Percentiles rank a stretch among this genome's conserved stretches.
These are phyloP conservation scores for Eupsilia transversa DNA, from an alignment of 2,888 invertebrate genomes.

Conservation along the genomic window DNA sequence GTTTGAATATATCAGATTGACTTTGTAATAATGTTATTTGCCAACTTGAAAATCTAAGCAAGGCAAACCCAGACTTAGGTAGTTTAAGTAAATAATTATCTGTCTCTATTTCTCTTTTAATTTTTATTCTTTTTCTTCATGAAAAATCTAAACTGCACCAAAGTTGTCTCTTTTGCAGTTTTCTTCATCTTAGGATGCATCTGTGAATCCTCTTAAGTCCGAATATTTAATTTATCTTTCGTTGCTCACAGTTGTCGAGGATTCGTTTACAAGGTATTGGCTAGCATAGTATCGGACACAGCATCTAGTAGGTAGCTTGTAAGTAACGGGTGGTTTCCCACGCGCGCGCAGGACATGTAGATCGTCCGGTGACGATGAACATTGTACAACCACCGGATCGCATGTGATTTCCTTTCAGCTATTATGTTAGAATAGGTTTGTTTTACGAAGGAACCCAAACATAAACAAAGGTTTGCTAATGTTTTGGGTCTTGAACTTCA, in stretches of 20 bases:
- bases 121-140: background rate
- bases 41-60: background rate
- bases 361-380: constrained; percentile 71
- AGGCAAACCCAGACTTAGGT: background rate
- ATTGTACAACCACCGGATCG: constrained; percentile 53
- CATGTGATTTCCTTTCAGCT: constrained; percentile 51
- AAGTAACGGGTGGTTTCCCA: constrained; percentile 77
- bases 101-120: background rate
- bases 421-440: constrained; percentile 23
- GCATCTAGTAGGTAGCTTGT: constrained; percentile 58
- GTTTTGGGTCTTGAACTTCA: background rate
- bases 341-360: constrained; percentile 75
- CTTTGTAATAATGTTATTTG: no score
- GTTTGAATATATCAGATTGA: no score
- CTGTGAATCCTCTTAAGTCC: background rate
- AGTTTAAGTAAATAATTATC: background rate
- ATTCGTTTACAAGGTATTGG: constrained; percentile 50
- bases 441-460: background rate
- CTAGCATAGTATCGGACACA: constrained; percentile 42
- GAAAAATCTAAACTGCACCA: background rate
- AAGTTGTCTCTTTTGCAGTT: background rate
- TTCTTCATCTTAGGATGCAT: background rate
- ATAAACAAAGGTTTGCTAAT: background rate
- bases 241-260: background rate
- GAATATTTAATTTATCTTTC: constrained; percentile 2